Base-by-base conservation (phyloP, 2,113 vertebrate genomes). In the Prolemur simus region DNA sequence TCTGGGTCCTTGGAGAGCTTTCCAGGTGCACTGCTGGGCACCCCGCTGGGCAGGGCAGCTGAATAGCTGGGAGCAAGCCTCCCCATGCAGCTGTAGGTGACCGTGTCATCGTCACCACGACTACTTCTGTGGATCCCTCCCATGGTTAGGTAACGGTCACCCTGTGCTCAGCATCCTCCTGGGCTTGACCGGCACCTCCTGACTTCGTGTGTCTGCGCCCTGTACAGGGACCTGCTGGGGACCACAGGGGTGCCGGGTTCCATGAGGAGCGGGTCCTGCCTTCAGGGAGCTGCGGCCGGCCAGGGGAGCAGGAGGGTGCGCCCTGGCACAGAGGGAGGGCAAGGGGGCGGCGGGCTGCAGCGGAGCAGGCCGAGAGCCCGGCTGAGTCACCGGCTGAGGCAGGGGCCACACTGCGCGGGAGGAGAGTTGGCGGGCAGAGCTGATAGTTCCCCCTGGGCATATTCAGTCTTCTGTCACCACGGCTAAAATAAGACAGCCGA, bases 21-120 rank as follows among this genome's bases (percentile, higher is more conserved):
- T 89, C 60, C 8, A 9, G 32, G 11, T 32, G 14, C 52, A 32
- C 54, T 21, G 32, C 54, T 13, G 27, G 37, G 25, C 54, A 21
- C 29, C 34, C 58, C 39, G 25, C 10, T 29, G 23, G 78, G 84
- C 23, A 20, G n/a, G 21, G 13, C 18, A 32, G 49, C n/a, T 54
- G 20, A 47, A n/a, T 34, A 29, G 34, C 81, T 37, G n/a, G 12
- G 25, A 77, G 45, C 37, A 6, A 88, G 63, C 52, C n/a, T 10
- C 13, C 23, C 7, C 1, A 13, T 45, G 29, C 34, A 45, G 39
- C 58, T 91, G 88, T 15, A 32, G 37, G 20, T 15, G 4, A 29
- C n/a, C 1, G 17, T 13, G 45, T 25, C 25, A 3, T 3, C 8
- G 2, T 42, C 45, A 3, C 78, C 10, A 27, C 1, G 8, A 21